Base-by-base conservation (phyloP, 2,797 vertebrate species). In the Fratercula arctica region DNA sequence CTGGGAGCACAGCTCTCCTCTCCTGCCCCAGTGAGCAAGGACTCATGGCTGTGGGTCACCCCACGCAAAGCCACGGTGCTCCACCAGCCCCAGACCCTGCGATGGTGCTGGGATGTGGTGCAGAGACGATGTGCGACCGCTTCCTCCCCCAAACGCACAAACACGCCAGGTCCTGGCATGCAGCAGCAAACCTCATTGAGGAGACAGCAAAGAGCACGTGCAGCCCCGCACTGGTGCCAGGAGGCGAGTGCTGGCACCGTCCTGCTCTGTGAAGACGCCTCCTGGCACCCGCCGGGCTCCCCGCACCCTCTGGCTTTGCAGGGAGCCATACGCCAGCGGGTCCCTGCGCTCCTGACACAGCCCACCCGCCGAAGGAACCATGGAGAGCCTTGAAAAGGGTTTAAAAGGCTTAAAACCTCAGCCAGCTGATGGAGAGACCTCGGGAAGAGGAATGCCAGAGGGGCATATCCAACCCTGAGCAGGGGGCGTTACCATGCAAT, bases 231-330 rank as follows among this genome's bases (percentile, higher is more conserved):
- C 33, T 29, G 45, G 19, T 79, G 91, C 67, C 87, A 85, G 78
- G 33, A 79, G 48, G 24, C 0, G 5, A 70, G 16, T 16, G 80
- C 9, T 87, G 93, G 56, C 89, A 69, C 50, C 3, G 1, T 43
- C 69, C 66, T 4, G 1, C 26, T 70, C 51, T 24, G 21, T 43
- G 69, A 26, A 69, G n/a, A 31, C 0, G 0, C 0, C 1, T 56
- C 66, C 67, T 6, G 8, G 23, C 9, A 7, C 57, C 37, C 5
- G 2, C 11, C 0, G 1, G 43, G 45, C 6, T 68, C 85, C 24
- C 50, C 0, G 3, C 35, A 31, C 41, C 31, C n/a, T 50, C n/a
- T 7, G 7, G 14, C n/a, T 11, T 10, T 10, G 29, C 63, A 63
- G 72, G 70, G 37, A 83, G 50, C n/a, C 3, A 0, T 0, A 6